phyloP scores from a whole-genome alignment of 2,888 invertebrate species.

The Rapana venosa region DNA sequence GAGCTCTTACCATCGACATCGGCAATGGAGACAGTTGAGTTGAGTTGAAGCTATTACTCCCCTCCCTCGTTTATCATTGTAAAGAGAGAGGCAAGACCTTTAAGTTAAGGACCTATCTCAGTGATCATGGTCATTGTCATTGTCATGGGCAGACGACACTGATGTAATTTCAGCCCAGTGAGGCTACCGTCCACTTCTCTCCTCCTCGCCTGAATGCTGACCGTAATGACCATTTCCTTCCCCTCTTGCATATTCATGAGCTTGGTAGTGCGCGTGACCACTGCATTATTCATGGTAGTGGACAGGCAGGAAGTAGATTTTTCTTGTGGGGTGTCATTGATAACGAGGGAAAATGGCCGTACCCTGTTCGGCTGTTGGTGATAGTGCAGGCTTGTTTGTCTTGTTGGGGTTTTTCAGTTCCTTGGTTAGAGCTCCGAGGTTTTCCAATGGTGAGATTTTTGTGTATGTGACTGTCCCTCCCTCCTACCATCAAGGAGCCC shows the following conservation, averaged over 20 bases:
- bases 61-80: no score
- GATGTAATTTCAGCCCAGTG: no score
- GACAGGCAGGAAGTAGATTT: not conserved
- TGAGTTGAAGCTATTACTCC: no score
- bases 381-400: not conserved
- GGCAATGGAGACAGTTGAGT: no score
- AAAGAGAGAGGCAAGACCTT: no score
- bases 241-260: slow-evolving; percentile 9
- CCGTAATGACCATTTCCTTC: not conserved
- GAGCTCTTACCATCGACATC: no score
- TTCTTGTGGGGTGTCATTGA: not conserved
- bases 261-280: not conserved
- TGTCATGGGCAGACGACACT: not conserved
- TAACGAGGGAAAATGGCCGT: not conserved
- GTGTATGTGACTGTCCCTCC: no score
- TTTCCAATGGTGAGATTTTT: no score
- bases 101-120: not conserved
- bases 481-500: no score
- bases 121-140: not conserved
- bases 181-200: not conserved
- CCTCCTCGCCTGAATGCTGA: not conserved
- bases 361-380: not conserved
- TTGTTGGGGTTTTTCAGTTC: not conserved
- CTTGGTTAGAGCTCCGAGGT: no score
- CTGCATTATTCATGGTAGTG: not conserved